Percentiles rank a stretch among this genome's conserved stretches.
Conservation (phyloP, 1,140 invertebrate species). For the Atta cephalotes region DNA sequence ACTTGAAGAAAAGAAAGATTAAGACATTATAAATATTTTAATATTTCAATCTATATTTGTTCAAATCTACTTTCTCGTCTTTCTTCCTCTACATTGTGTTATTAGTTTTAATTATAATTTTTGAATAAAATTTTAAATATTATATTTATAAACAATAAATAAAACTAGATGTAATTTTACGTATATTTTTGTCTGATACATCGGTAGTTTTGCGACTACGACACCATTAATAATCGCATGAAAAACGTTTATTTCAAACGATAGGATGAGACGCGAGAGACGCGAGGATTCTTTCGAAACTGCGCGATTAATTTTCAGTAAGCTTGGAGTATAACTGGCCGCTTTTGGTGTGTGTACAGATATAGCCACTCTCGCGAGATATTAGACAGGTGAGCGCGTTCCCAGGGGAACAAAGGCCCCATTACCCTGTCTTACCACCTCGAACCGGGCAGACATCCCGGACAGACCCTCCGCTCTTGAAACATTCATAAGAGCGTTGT, state of each 20-base stretch:
- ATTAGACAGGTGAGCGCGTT: slow-evolving; percentile 84
- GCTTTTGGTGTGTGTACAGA: slow-evolving; percentile 75
- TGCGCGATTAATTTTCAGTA: slow-evolving; percentile 78
- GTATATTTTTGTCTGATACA: neutral
- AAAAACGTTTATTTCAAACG: slow-evolving; percentile 54
- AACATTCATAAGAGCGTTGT: slow-evolving; percentile 81
- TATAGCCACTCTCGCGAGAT: slow-evolving; percentile 82
- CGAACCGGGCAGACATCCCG: slow-evolving; percentile 65
- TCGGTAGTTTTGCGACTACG: neutral
- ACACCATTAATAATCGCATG: slow-evolving; percentile 55
- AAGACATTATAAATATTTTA: neutral
- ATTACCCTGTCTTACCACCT: slow-evolving; percentile 80
- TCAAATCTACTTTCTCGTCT: neutral
- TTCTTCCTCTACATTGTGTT: neutral
- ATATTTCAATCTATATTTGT: neutral
- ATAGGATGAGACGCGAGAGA: slow-evolving; percentile 24
- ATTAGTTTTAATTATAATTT: neutral
- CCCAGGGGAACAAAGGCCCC: slow-evolving; percentile 84
- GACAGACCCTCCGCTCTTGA: slow-evolving; percentile 75
- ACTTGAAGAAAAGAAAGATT: neutral
- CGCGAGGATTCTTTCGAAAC: slow-evolving; percentile 72
- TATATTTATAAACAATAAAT: neutral
- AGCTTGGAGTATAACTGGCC: slow-evolving; percentile 72
- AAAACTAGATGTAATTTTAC: neutral
- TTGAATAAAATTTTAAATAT: neutral